Percentiles rank a stretch among this genome's conserved stretches.
Conservation (phyloP, 30 jellyfish, hydroid and myxozoan genomes). For the Chironex yamaguchii region DNA sequence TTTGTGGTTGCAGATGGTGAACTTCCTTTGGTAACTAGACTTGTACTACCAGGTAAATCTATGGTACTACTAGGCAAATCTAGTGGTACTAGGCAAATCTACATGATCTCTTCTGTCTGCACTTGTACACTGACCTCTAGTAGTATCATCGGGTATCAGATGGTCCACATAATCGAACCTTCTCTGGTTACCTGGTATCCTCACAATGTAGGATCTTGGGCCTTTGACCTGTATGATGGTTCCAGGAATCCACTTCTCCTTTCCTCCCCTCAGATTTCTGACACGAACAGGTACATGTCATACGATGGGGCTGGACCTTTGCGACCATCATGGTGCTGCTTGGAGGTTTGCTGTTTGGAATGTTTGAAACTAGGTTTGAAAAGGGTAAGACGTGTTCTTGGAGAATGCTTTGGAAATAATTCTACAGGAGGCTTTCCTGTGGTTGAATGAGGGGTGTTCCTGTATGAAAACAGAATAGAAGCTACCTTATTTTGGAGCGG, state of each 20-base stretch:
- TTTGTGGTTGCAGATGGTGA: too few relatives aligned
- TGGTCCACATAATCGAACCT: not conserved
- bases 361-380: not conserved
- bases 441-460: not conserved
- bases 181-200: not conserved
- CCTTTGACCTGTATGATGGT: not conserved
- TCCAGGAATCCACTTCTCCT: not conserved
- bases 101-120: not conserved
- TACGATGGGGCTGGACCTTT: not conserved
- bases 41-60: too few relatives aligned
- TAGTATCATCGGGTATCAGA: not conserved
- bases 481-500: not conserved
- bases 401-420: not conserved
- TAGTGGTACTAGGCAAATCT: too few relatives aligned
- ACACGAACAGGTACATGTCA: not conserved
- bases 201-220: not conserved
- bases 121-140: not conserved
- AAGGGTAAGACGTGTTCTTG: not conserved
- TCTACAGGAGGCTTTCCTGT: conserved; percentile 1
- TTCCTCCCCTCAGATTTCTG: not conserved
- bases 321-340: not conserved
- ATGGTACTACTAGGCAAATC: too few relatives aligned
- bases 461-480: not conserved
- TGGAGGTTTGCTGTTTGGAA: not conserved
- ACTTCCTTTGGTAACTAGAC: too few relatives aligned